These are phyloP conservation scores for Oryzaephilus surinamensis DNA, from an alignment of 1,140 invertebrate species.

Conservation along the genomic window DNA sequence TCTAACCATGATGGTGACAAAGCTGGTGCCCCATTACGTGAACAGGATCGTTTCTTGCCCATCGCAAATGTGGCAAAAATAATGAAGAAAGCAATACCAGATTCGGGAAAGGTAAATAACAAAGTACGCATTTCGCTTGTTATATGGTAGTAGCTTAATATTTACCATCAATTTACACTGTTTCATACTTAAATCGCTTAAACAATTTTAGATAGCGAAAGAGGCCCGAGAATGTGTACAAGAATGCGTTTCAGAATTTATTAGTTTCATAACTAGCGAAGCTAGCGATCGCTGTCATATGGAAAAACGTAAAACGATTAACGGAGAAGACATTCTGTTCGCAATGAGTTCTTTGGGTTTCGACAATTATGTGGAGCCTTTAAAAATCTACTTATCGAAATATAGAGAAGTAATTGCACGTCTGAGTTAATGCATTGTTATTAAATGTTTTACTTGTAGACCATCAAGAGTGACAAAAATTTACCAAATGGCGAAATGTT, in stretches of 20 bases:
- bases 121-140: slow-evolving; percentile 21
- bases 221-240: slow-evolving; percentile 99
- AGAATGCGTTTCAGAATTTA: slow-evolving; percentile 99
- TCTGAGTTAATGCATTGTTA: not conserved
- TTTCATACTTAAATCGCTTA: not conserved
- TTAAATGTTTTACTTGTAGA: slow-evolving; percentile 21
- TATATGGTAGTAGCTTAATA: slow-evolving; percentile 1
- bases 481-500: slow-evolving; percentile 23
- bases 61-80: slow-evolving; percentile 99
- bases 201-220: slow-evolving; percentile 78
- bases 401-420: slow-evolving; percentile 68
- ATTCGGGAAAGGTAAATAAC: slow-evolving; percentile 76
- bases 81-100: slow-evolving; percentile 96
- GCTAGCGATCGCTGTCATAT: slow-evolving; percentile 92
- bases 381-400: slow-evolving; percentile 94
- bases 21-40: slow-evolving; percentile 50
- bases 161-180: not conserved
- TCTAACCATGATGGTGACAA: slow-evolving; percentile 50
- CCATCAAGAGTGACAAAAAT: slow-evolving; percentile 33
- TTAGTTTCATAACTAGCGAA: slow-evolving; percentile 98
- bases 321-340: slow-evolving; percentile 95
- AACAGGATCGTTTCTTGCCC: slow-evolving; percentile 92
- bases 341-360: slow-evolving; percentile 96
- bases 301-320: slow-evolving; percentile 98
- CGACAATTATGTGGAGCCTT: slow-evolving; percentile 96